These are phyloP conservation scores for Turritopsis dohrnii DNA, from an alignment of 30 jellyfish, hydroid and myxozoan genomes.

Conservation along the genomic window DNA sequence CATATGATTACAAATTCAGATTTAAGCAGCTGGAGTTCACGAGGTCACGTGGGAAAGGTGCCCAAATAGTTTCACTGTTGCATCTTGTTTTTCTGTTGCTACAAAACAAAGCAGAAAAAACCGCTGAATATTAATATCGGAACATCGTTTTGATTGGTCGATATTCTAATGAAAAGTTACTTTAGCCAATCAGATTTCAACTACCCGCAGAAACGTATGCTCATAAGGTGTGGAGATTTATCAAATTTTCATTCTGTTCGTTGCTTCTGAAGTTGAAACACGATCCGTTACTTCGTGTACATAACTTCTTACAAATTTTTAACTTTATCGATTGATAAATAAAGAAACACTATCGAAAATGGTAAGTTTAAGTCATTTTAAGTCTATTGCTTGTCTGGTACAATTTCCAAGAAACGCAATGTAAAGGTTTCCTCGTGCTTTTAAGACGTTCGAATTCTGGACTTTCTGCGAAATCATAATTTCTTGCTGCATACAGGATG, in stretches of 20 bases:
- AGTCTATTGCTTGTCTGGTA: no score
- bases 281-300: not conserved
- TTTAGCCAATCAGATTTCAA: not conserved
- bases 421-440: not conserved
- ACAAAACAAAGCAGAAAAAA: not conserved
- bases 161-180: not conserved
- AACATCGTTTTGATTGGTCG: not conserved
- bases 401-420: not conserved
- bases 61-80: not conserved
- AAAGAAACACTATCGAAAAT: not conserved
- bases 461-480: not conserved
- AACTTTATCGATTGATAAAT: not conserved
- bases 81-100: not conserved
- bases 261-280: not conserved
- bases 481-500: no score
- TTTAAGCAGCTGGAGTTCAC: no score
- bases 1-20: no score
- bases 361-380: no score
- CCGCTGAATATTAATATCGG: not conserved
- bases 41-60: not conserved
- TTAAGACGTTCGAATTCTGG: not conserved
- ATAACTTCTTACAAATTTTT: not conserved
- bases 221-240: not conserved
- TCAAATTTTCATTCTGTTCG: not conserved
- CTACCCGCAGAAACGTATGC: not conserved